These are phyloP conservation scores for Macrotrachela quadricornifera DNA, from an alignment of 1,140 invertebrate species.

Conservation along the genomic window DNA sequence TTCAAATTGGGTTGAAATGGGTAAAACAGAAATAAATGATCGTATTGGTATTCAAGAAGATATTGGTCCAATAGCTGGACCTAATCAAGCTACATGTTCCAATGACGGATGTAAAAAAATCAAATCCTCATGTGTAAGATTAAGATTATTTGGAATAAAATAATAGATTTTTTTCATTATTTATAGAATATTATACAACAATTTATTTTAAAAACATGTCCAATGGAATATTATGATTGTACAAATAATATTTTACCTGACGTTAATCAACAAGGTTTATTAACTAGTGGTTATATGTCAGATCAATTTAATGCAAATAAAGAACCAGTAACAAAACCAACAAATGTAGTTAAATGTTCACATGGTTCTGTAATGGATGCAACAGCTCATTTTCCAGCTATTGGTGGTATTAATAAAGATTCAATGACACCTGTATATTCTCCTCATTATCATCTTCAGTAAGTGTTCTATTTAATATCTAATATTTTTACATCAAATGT, in stretches of 20 bases:
- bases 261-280: too few relatives aligned
- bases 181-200: not conserved
- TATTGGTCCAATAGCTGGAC: not conserved
- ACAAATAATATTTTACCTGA: not conserved
- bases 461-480: too few relatives aligned
- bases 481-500: too few relatives aligned
- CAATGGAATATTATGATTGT: conserved; percentile 1
- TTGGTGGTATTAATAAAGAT: conserved; percentile 7
- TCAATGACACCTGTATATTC: not conserved
- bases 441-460: conserved; percentile 1
- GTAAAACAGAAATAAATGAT: not conserved
- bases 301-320: not conserved
- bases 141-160: too few relatives aligned
- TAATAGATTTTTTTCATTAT: too few relatives aligned
- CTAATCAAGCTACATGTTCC: not conserved
- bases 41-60: not conserved
- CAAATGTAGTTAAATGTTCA: not conserved
- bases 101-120: not conserved
- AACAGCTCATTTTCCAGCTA: not conserved
- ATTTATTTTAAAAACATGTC: not conserved
- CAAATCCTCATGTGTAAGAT: too few relatives aligned
- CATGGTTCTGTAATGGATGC: conserved; percentile 6
- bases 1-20: conserved; percentile 9
- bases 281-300: not conserved
- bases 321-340: not conserved